A percentile compares a stretch with the other conserved stretches of the same genome.
Conservation (phyloP, 2,797 vertebrate species). For the Acanthurus leucopareius region DNA sequence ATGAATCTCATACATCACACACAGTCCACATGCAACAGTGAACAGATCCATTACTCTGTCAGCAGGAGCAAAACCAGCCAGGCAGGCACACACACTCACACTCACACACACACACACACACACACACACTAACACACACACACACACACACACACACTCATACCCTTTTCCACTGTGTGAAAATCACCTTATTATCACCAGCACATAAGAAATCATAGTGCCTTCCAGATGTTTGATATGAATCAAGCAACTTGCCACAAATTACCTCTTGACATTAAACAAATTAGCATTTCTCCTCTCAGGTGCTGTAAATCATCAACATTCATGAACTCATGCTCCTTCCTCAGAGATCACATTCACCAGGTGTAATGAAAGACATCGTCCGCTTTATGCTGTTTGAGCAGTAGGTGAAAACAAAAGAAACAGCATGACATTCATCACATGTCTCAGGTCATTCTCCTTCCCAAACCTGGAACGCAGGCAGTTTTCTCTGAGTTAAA, state of each 20-base stretch:
- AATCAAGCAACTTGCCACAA: slow-evolving; percentile 79
- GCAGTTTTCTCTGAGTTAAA: slow-evolving; percentile 33
- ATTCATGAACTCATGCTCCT: slow-evolving; percentile 57
- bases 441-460: slow-evolving; percentile 30
- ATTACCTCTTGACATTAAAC: slow-evolving; percentile 76
- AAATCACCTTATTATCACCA: slow-evolving; percentile 77
- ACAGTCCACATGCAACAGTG: slow-evolving; percentile 82
- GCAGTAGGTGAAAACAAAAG: slow-evolving; percentile 66
- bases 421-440: slow-evolving; percentile 58
- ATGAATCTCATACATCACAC: slow-evolving; percentile 86
- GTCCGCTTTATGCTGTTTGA: slow-evolving; percentile 38
- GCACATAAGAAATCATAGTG: slow-evolving; percentile 76
- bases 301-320: slow-evolving; percentile 70
- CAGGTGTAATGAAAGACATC: slow-evolving; percentile 58
- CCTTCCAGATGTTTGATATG: slow-evolving; percentile 84
- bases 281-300: slow-evolving; percentile 73
- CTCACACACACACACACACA: slow-evolving; percentile 26
- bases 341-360: slow-evolving; percentile 58
- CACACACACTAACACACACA: slow-evolving; percentile 18
- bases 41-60: slow-evolving; percentile 85
- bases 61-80: slow-evolving; percentile 76
- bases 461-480: slow-evolving; percentile 34
- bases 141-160: slow-evolving; percentile 28
- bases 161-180: slow-evolving; percentile 62
- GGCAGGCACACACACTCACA: slow-evolving; percentile 37